Base-by-base conservation (phyloP, 2,797 vertebrate species). In the Sebastes minor region DNA sequence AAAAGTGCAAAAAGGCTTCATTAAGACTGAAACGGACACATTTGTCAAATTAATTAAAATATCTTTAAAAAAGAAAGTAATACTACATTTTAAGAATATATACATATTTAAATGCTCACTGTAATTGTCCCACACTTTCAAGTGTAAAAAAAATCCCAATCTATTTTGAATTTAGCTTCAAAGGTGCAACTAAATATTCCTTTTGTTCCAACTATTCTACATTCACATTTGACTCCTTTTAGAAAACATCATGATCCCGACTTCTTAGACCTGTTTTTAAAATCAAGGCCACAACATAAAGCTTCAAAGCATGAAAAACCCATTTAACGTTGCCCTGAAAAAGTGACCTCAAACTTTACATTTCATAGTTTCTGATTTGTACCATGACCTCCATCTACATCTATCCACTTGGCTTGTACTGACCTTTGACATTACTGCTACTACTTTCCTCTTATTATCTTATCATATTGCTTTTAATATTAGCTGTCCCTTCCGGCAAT, bases 1-100 rank as follows among this genome's bases (percentile, higher is more conserved):
- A 70, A 78, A 85, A 79, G 65, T 56, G 66, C 49, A 71, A 76
- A 49, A 74, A 80, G 57, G 46, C 32, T 61, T 79, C 71, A 59
- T 79, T 76, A 64, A 63, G 53, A 53, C 38, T 22, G 18, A 79
- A 76, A 85, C 38, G 35, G 9, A 22, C n/a, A 57, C 18, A 2
- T 11, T 28, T 46, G 42, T 32, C 62, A 72, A 57, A 71, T 27
- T 8, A 46, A 46, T 68, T 32, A 52, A 67, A 63, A 38, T 25
- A 2, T 2, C 2, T 1, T 12, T 32, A 16, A 70, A 30, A 30
- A 25, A 28, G 2, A 71, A 32, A 14, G 25, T 20, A 20, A 57
- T 14, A 14, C 4, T 49, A 8, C 32, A 13, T 42, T 56, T 22
- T 12, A 53, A 70, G 12, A 22, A 33, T 28, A 33, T 12, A n/a